A percentile compares a stretch with the other conserved stretches of the same genome.
These are phyloP conservation scores for Diaphora mendica DNA, from an alignment of 2,888 invertebrate species.

Conservation along the genomic window DNA sequence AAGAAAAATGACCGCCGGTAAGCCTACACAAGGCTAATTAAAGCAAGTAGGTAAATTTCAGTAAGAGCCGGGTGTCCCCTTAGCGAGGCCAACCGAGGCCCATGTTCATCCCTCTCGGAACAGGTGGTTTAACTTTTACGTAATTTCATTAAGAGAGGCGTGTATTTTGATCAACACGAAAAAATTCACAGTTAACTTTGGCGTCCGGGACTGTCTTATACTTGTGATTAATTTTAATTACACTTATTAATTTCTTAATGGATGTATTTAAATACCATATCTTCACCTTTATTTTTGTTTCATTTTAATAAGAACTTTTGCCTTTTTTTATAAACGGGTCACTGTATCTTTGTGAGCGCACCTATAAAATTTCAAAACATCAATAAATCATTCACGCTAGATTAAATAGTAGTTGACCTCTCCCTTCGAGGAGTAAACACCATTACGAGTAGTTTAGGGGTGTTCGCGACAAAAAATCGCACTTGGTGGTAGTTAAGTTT, in stretches of 20 bases:
- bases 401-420: constrained; percentile 85
- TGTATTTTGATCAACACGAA: constrained; percentile 76
- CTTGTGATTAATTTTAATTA: constrained; percentile 61
- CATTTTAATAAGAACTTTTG: constrained; percentile 24
- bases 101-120: constrained; percentile 61
- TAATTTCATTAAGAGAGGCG: constrained; percentile 75
- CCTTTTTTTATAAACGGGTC: constrained; percentile 25
- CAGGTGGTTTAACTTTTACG: constrained; percentile 79
- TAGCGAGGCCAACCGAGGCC: constrained; percentile 48
- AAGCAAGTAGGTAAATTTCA: constrained; percentile 82
- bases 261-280: constrained; percentile 32
- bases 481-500: constrained; percentile 52
- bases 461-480: constrained; percentile 65
- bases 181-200: constrained; percentile 58
- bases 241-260: constrained; percentile 46
- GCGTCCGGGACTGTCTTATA: constrained; percentile 54
- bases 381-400: constrained; percentile 84
- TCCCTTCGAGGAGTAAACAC: constrained; percentile 77
- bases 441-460: constrained; percentile 77
- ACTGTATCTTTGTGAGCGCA: constrained; percentile 29
- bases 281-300: constrained; percentile 26
- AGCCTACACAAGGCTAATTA: constrained; percentile 83
- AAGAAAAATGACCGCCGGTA: constrained; percentile 83
- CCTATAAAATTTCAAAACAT: constrained; percentile 70
- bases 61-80: constrained; percentile 67